Evolutionary conservation across 2,888 invertebrate species (phyloP).

Genomic region (Ornithoptera alexandrae): DNA sequence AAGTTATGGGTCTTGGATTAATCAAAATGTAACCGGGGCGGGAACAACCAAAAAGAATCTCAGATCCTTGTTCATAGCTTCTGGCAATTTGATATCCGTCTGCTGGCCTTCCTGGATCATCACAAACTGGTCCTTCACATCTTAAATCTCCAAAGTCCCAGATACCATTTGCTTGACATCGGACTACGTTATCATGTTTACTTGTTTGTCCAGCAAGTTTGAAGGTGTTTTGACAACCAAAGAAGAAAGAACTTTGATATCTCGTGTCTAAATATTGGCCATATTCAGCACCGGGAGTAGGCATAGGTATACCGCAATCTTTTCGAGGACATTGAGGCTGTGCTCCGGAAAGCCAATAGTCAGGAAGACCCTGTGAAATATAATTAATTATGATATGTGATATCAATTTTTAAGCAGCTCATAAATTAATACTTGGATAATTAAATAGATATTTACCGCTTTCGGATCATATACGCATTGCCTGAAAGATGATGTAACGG

Average conservation of each 20-base stretch:
- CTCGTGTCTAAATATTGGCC: constrained; percentile 92
- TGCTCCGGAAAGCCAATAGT: constrained; percentile 94
- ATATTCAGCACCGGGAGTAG: constrained; percentile 96
- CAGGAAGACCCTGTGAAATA: constrained; percentile 85
- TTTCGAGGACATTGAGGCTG: constrained; percentile 92
- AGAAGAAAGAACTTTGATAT: constrained; percentile 96
- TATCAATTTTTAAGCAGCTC: background rate
- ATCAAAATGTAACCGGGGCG: constrained; percentile 96
- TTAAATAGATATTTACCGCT: constrained; percentile 71
- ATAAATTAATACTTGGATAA: background rate
- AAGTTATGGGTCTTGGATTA: constrained; percentile 93
- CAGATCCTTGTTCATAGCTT: constrained; percentile 93
- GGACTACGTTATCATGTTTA: constrained; percentile 93
- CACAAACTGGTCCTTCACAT: constrained; percentile 98
- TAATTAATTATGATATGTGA: constrained; percentile 1
- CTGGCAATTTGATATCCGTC: constrained; percentile 93
- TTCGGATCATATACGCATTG: constrained; percentile 98
- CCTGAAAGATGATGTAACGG: constrained; percentile 90
- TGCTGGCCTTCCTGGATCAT: constrained; percentile 95
- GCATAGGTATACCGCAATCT: constrained; percentile 94
- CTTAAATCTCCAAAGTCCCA: constrained; percentile 98
- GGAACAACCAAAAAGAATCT: constrained; percentile 93
- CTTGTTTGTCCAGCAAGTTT: constrained; percentile 95
- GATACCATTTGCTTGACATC: constrained; percentile 93
- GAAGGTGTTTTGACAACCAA: constrained; percentile 97